Evolutionary conservation across 2,113 vertebrate species (phyloP).

Genomic region (Nannospalax galili): DNA sequence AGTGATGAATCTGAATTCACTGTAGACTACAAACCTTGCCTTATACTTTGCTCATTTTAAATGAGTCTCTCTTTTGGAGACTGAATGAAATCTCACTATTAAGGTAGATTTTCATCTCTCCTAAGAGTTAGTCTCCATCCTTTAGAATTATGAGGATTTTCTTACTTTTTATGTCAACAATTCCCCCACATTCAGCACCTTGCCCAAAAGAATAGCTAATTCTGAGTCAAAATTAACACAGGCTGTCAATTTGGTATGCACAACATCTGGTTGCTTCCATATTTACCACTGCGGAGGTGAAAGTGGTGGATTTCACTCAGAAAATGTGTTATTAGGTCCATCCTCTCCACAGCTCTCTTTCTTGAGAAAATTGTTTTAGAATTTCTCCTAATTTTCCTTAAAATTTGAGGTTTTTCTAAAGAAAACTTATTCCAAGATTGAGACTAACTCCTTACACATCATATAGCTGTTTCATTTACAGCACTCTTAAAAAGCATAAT

Average conservation of each 20-base stretch:
- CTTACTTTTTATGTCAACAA: conserved; percentile 46
- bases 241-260: conserved; percentile 44
- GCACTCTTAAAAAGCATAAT: conserved; percentile 58
- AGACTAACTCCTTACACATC: neutral
- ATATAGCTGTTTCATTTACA: conserved; percentile 59
- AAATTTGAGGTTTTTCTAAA: conserved; percentile 31
- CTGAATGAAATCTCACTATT: neutral
- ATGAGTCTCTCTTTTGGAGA: neutral
- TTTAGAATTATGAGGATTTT: conserved; percentile 38
- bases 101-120: neutral
- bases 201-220: conserved; percentile 38
- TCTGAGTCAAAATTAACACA: conserved; percentile 64
- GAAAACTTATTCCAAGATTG: conserved; percentile 51
- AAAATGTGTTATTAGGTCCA: conserved; percentile 50
- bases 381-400: neutral
- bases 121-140: neutral
- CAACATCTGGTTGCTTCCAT: conserved; percentile 72
- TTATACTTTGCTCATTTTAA: conserved; percentile 31
- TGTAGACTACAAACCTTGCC: neutral
- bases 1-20: neutral
- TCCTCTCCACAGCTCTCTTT: neutral
- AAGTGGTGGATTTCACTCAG: conserved; percentile 34
- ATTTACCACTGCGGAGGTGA: conserved; percentile 66
- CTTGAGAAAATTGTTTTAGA: conserved; percentile 32
- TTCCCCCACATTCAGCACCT: conserved; percentile 21